phyloP scores from a whole-genome alignment of 2,113 vertebrate genomes.

The Podarcis raffonei region DNA sequence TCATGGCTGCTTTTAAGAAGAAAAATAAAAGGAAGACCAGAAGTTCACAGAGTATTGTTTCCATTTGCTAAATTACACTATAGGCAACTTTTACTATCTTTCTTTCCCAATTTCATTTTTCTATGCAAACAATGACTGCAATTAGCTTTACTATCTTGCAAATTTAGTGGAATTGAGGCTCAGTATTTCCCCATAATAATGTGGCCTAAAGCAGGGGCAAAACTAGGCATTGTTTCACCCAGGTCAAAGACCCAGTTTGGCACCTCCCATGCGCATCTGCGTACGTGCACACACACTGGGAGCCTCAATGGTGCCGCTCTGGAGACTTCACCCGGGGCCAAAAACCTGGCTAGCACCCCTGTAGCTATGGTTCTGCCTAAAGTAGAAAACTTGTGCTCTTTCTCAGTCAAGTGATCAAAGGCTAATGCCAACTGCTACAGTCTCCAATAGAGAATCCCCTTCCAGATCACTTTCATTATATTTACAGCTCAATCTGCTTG shows the following conservation, averaged over 20 bases:
- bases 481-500: background rate
- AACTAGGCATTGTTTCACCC: no score
- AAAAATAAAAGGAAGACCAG: no score
- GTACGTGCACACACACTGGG: no score
- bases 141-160: background rate
- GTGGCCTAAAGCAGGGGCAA: no score
- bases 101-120: conserved; percentile 43
- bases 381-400: background rate
- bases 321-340: no score
- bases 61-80: conserved; percentile 46
- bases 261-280: no score
- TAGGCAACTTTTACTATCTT: conserved; percentile 24
- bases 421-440: background rate
- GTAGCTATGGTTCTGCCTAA: no score
- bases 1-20: background rate
- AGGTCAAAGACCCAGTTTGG: no score
- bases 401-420: background rate
- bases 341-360: no score
- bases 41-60: conserved; percentile 12
- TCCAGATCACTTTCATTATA: background rate
- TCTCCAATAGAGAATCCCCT: background rate
- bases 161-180: background rate
- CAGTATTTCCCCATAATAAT: background rate
- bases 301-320: no score
- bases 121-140: conserved; percentile 23